A percentile compares a stretch with the other conserved stretches of the same genome.
These are phyloP conservation scores for Rotaria socialis DNA, from an alignment of 2,888 invertebrate genomes.

Conservation along the genomic window DNA sequence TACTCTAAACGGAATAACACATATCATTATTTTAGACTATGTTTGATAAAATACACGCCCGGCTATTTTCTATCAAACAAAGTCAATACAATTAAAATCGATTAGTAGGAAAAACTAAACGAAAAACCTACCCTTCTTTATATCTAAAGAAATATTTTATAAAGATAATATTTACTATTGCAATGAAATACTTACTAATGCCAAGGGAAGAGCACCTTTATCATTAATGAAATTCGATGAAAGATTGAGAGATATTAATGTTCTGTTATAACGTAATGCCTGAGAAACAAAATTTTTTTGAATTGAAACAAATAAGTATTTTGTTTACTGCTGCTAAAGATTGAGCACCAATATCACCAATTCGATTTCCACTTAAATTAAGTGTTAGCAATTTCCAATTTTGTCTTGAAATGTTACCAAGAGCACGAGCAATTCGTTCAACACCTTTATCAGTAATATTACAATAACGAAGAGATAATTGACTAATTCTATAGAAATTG, in stretches of 20 bases:
- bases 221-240: constrained; percentile 39
- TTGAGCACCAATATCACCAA: constrained; percentile 54
- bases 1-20: background rate
- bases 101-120: background rate
- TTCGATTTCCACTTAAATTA: constrained; percentile 56
- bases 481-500: constrained; percentile 52
- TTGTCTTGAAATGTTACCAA: constrained; percentile 52
- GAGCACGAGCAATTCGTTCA: constrained; percentile 51
- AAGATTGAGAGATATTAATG: constrained; percentile 40
- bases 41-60: background rate
- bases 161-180: background rate
- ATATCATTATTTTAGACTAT: background rate
- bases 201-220: constrained; percentile 34
- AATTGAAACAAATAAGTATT: no score
- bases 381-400: constrained; percentile 56
- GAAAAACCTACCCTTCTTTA: background rate
- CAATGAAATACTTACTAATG: constrained; percentile 36
- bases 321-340: constrained; percentile 54
- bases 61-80: background rate
- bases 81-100: background rate
- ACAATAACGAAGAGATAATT: constrained; percentile 56
- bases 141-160: background rate
- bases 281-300: background rate
- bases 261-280: constrained; percentile 40
- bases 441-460: constrained; percentile 55